Evolutionary conservation across 1,140 invertebrate species (phyloP), one percentile per base, ranked within the genome.

Genomic region (Neomicropteryx cornuta): DNA sequence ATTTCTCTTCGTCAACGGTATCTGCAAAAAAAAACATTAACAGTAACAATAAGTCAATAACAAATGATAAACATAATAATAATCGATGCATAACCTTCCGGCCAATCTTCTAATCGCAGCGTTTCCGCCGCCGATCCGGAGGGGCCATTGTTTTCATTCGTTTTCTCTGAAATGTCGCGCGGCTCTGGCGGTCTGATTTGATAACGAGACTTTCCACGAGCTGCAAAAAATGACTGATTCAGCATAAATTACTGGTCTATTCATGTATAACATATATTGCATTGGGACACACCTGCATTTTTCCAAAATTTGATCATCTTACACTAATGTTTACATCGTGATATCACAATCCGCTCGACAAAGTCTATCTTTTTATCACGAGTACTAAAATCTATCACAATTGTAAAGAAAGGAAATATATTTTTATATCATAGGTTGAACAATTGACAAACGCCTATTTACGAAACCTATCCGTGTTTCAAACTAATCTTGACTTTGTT

Each of bases 271-370:
- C 6, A n/a, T 27, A 39, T 8, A 32, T 6, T 6, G 5, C n/a
- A 6, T 13, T 14, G 14, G 14, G 21, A 20, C 33, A 22, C 53
- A 65, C 62, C 62, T 55, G 62, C 60, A 46, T 60, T 65, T 52
- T 65, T 65, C 62, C 62, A 65, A 46, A 65, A 65, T 49, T 65
- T 65, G 34, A 65, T 62, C 62, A 65, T 57, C 53, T 53, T 43
- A 33, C n/a, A n/a, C n/a, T n/a, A n/a, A n/a, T n/a, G n/a, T n/a
- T n/a, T n/a, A n/a, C n/a, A n/a, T n/a, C n/a, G n/a, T n/a, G n/a
- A n/a, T n/a, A n/a, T n/a, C n/a, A n/a, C n/a, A n/a, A n/a, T n/a
- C n/a, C n/a, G n/a, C n/a, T n/a, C n/a, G n/a, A n/a, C n/a, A n/a
- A n/a, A n/a, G n/a, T n/a, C n/a, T n/a, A n/a, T n/a, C n/a, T n/a